Base-by-base conservation (phyloP, 2,797 vertebrate genomes). In the Phrynocephalus vlangalii region DNA sequence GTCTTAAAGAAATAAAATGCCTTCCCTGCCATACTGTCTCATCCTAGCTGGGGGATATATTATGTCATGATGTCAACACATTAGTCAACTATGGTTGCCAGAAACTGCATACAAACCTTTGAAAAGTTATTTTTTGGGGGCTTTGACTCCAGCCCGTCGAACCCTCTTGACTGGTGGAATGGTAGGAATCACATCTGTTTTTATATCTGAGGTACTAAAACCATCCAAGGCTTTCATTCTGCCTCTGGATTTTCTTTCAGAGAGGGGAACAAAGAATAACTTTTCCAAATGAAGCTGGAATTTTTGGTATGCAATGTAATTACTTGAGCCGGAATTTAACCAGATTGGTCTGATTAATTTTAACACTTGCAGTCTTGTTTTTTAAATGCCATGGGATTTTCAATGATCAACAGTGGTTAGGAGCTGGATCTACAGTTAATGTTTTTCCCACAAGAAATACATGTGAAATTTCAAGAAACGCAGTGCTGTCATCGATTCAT, bases 261-360 rank as follows among this genome's bases (percentile, higher is more conserved):
- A 91, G 20, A 20, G 82, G 81, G 13, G 83, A 87, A 15, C 56
- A 48, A 88, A 89, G 75, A 89, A 70, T 79, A 93, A 78, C 56
- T 87, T 93, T 90, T 82, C 5, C 76, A 82, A 7, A 81, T 91
- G 85, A 87, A 93, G 72, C 38, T 38, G 60, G 86, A 94, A 92
- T 92, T 92, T 92, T 91, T 95, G 90, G 89, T 78, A 90, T 93
- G 87, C 79, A 91, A n/a, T 28, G 5, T 87, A 94, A 93, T 94
- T 94, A 94, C 72, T 30, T 87, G 83, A 90, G 63, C 67, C 91
- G 91, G 91, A 96, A 91, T 94, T 92, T 83, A 75, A 86, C 92
- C 90, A 93, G 86, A 80, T 91, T 89, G 73, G 83, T 88, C 78
- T 93, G 90, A 94, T 95, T 94, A 94, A 92, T 92, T 44, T 94